A percentile compares a stretch with the other conserved stretches of the same genome.
Conservation (phyloP, 2,888 invertebrate genomes). For the Drosophila multiciliata region DNA sequence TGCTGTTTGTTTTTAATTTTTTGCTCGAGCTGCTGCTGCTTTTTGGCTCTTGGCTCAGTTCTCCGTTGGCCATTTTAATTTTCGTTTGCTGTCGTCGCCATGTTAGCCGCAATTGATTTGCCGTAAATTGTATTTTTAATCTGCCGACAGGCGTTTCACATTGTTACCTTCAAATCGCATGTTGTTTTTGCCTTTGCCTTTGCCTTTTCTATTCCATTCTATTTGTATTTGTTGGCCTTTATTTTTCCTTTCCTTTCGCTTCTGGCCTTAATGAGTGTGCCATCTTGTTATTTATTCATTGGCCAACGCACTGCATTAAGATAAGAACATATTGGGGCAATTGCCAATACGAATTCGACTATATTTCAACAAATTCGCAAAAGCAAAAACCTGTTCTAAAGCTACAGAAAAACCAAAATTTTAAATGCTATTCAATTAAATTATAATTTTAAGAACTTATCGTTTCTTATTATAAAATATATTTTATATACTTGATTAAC, state of each 20-base stretch:
- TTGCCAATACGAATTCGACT: constrained; percentile 7
- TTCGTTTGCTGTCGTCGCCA: constrained; percentile 65
- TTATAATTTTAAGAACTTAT: not conserved
- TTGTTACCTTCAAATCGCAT: constrained; percentile 27
- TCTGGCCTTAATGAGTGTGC: constrained; percentile 58
- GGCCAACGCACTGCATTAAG: constrained; percentile 18
- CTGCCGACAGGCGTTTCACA: constrained; percentile 64
- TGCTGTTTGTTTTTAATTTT: constrained; percentile 74
- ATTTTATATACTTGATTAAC: not conserved
- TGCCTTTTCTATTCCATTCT: constrained; percentile 1
- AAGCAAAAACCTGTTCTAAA: not conserved
- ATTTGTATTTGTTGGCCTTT: constrained; percentile 10
- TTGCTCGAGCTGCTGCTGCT: constrained; percentile 56
- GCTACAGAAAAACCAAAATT: not conserved
- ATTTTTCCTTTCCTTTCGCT: constrained; percentile 3
- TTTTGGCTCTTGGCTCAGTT: not conserved
- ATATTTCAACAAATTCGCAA: constrained; percentile 3
- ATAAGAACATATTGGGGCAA: not conserved
- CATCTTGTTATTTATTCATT: constrained; percentile 66
- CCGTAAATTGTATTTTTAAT: constrained; percentile 81
- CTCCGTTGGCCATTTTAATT: constrained; percentile 60
- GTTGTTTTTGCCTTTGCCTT: constrained; percentile 11
- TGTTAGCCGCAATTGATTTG: constrained; percentile 79
- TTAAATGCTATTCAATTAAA: not conserved
- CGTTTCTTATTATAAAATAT: not conserved